Evolutionary conservation across 2,113 vertebrate species (phyloP).

Genomic region (Anarrhichthys ocellatus): DNA sequence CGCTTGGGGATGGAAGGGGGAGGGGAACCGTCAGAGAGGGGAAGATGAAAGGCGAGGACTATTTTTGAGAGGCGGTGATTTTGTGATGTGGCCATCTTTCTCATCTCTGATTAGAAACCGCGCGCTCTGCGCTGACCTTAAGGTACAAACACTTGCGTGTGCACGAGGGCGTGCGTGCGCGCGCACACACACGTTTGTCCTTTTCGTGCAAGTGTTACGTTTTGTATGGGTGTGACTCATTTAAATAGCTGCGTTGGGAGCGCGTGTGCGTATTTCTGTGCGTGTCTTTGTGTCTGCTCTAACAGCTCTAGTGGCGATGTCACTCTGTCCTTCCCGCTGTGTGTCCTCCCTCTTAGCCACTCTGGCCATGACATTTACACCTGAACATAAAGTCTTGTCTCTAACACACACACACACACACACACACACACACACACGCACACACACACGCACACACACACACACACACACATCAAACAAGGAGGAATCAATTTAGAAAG

Average conservation of each 20-base stretch:
- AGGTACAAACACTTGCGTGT: conserved; percentile 12
- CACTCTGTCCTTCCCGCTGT: conserved; percentile 61
- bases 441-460: not conserved
- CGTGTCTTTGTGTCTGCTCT: not conserved
- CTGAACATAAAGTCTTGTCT: conserved; percentile 25
- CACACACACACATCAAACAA: not conserved
- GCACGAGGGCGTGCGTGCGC: not conserved
- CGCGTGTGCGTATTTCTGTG: not conserved
- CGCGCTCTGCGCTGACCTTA: conserved; percentile 56
- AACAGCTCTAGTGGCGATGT: conserved; percentile 51
- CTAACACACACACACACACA: not conserved
- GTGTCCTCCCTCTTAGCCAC: conserved; percentile 50
- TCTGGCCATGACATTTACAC: conserved; percentile 59
- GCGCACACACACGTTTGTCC: not conserved
- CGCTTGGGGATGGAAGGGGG: not conserved
- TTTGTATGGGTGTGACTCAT: conserved; percentile 44
- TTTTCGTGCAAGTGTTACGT: conserved; percentile 34
- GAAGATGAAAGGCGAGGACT: conserved; percentile 57
- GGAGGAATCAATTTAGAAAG: not conserved
- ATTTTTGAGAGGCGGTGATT: conserved; percentile 69
- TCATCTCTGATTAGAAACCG: conserved; percentile 65
- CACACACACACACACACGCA: not conserved
- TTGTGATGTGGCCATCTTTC: conserved; percentile 66
- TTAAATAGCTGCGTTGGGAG: conserved; percentile 42
- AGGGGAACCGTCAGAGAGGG: conserved; percentile 22